Evolutionary conservation across 2,888 invertebrate genomes (phyloP).

Genomic region (Pandemis heparana): DNA sequence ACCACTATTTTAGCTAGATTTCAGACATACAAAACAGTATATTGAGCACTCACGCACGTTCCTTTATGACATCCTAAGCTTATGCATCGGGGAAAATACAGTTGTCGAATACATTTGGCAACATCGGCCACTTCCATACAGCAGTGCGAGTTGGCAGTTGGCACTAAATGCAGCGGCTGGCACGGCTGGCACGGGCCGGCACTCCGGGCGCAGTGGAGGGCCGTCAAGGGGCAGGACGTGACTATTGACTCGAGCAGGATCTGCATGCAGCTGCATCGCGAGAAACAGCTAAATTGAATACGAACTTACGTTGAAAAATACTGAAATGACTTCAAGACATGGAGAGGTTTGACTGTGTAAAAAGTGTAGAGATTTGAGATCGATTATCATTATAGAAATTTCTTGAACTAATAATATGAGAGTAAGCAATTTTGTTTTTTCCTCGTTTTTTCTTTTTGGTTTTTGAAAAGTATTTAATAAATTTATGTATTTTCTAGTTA

Average conservation of each 20-base stretch:
- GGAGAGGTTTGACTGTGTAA: not conserved
- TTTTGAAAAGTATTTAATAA: no score
- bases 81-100: not conserved
- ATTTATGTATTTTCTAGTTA: no score
- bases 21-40: no score
- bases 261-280: slow-evolving; percentile 40
- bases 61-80: not conserved
- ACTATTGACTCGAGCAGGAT: slow-evolving; percentile 61
- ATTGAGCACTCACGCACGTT: not conserved
- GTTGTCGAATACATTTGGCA: slow-evolving; percentile 40
- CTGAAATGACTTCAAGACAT: not conserved
- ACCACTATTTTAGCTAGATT: no score
- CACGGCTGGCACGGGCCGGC: slow-evolving; percentile 47
- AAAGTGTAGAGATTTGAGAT: not conserved
- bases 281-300: slow-evolving; percentile 45
- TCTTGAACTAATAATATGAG: no score
- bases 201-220: slow-evolving; percentile 60
- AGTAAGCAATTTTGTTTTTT: no score
- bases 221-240: slow-evolving; percentile 74
- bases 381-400: no score
- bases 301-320: slow-evolving; percentile 9
- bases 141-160: slow-evolving; percentile 45
- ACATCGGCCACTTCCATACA: slow-evolving; percentile 47
- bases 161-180: slow-evolving; percentile 56
- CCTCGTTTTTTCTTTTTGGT: no score